Percentiles rank a stretch among this genome's conserved stretches.
phyloP scores from a whole-genome alignment of 2,888 invertebrate genomes.

The Volucella inflata region DNA sequence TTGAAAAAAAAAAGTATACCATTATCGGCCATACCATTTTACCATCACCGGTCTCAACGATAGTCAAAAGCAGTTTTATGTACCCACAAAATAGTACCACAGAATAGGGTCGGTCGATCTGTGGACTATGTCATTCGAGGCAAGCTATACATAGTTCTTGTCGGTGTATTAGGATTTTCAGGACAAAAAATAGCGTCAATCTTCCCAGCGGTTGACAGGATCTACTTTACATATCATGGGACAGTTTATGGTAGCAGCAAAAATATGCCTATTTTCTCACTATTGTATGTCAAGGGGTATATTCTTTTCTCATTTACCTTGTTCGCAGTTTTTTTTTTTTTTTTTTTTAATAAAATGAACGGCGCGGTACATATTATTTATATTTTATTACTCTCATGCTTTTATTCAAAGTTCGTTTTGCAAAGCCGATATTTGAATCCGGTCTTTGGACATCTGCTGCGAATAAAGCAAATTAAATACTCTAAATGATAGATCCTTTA shows the following conservation, averaged over 20 bases:
- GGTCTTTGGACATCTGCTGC: slow-evolving; percentile 38
- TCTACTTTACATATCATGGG: slow-evolving; percentile 34
- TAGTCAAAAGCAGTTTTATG: slow-evolving; percentile 8
- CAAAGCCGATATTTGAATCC: slow-evolving; percentile 19
- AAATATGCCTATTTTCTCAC: slow-evolving; percentile 22
- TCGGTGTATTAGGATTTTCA: background rate
- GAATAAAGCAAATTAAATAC: slow-evolving; percentile 3
- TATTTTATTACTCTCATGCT: background rate
- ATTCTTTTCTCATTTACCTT: slow-evolving; percentile 45
- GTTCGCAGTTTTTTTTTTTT: slow-evolving; percentile 7
- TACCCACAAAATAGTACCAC: slow-evolving; percentile 43
- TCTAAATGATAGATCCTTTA: slow-evolving; percentile 8
- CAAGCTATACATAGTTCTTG: background rate
- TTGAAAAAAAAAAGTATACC: background rate
- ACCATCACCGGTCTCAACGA: slow-evolving; percentile 25
- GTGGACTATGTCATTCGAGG: background rate
- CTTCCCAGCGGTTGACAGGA: slow-evolving; percentile 18
- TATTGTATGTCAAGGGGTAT: slow-evolving; percentile 16
- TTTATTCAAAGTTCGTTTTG: background rate
- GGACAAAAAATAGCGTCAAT: slow-evolving; percentile 3
- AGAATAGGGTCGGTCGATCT: slow-evolving; percentile 21
- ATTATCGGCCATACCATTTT: background rate
- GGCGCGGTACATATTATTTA: background rate
- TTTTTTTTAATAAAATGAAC: background rate
- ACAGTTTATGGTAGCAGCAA: slow-evolving; percentile 9